Conservation (phyloP, 2,888 invertebrate genomes). For the Merodon equestris region DNA sequence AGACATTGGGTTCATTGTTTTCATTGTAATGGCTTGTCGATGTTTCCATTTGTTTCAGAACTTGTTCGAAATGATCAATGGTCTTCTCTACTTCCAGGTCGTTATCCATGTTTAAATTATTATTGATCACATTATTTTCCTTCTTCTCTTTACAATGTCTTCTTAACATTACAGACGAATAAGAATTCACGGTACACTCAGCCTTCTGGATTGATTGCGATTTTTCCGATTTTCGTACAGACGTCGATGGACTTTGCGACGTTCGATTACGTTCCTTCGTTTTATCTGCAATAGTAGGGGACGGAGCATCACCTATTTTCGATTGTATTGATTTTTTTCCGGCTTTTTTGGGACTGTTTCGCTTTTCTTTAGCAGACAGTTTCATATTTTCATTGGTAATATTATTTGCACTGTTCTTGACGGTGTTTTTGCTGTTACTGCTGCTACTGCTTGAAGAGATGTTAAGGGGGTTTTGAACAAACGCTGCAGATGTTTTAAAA, state of each 20-base stretch:
- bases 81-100: constrained; percentile 61
- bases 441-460: constrained; percentile 27
- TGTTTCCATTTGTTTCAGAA: constrained; percentile 54
- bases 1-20: too few relatives aligned
- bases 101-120: constrained; percentile 51
- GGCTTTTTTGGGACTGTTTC: background rate
- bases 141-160: constrained; percentile 7
- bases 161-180: background rate
- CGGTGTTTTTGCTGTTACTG: constrained; percentile 6
- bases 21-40: constrained; percentile 16
- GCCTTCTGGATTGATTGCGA: background rate
- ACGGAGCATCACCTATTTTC: constrained; percentile 1
- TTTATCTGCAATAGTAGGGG: background rate
- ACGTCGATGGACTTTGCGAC: background rate
- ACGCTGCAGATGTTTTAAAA: constrained; percentile 67
- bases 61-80: constrained; percentile 63
- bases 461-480: constrained; percentile 65
- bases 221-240: constrained; percentile 1
- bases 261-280: constrained; percentile 23
- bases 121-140: constrained; percentile 26
- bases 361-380: background rate
- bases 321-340: too few relatives aligned
- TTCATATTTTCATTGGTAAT: too few relatives aligned
- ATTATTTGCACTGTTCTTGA: constrained; percentile 7
- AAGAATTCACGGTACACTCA: background rate